phyloP scores from a whole-genome alignment of 2,888 invertebrate species.

The Thumatha senex region DNA sequence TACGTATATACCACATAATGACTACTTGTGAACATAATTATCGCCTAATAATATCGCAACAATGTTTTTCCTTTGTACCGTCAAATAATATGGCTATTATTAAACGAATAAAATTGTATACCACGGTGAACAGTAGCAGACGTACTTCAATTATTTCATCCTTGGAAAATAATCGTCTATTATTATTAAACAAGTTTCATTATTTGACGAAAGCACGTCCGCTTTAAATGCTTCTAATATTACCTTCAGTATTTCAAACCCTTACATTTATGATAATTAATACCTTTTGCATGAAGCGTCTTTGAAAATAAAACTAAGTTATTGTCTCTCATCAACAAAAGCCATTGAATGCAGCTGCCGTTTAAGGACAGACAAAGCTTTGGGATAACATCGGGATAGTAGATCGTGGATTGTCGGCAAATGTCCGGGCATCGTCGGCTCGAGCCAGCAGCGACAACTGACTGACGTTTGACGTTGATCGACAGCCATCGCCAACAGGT shows the following conservation, averaged over 20 bases:
- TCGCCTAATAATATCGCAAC: conserved; percentile 21
- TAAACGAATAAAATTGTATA: conserved; percentile 24
- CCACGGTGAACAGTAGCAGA: conserved; percentile 21
- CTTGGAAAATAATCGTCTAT: conserved; percentile 20
- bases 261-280: conserved; percentile 67
- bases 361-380: conserved; percentile 76
- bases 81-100: conserved; percentile 23
- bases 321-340: conserved; percentile 63
- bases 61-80: conserved; percentile 21
- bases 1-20: conserved; percentile 21
- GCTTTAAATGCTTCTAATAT: conserved; percentile 32
- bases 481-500: conserved; percentile 63
- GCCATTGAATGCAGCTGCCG: conserved; percentile 67
- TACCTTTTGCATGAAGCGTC: conserved; percentile 47
- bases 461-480: conserved; percentile 78
- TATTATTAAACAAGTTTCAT: conserved; percentile 34
- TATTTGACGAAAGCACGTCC: conserved; percentile 32
- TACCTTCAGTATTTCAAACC: conserved; percentile 37
- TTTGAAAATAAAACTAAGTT: conserved; percentile 51
- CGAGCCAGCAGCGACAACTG: conserved; percentile 47
- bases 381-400: conserved; percentile 69
- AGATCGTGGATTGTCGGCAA: conserved; percentile 67
- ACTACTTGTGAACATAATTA: conserved; percentile 21
- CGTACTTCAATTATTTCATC: conserved; percentile 22
- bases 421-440: conserved; percentile 53